Evolutionary conservation across 2,888 invertebrate genomes (phyloP), one percentile per base, ranked within the genome.

Genomic region (Eudasyphora cyanicolor): DNA sequence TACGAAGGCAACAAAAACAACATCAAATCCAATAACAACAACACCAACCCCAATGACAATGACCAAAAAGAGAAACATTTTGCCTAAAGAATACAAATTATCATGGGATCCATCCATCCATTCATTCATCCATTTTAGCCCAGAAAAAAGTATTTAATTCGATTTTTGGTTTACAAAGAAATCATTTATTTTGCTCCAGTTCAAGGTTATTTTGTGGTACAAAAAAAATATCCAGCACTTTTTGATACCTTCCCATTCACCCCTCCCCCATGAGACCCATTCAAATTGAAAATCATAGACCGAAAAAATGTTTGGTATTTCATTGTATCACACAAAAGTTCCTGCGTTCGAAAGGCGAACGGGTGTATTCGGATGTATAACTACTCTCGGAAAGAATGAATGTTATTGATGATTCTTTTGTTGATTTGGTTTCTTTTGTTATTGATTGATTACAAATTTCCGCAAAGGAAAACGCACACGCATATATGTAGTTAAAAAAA

Each of bases 391-490:
- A 60, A 60, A 29, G 60, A 60, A n/a, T 60, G 60, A 54, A 60
- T 29, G 60, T 29, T 60, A 60, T 60, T 60, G 60, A 60, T 60
- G 60, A 60, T 27, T 60, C 60, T 60, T 60, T 57, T 76, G 71
- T 82, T 64, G 42, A 29, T 71, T 76, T 71, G 42, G 69, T 69
- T 75, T 78, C 76, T 73, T 71, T 19, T 76, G 57, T 60, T 76
- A 69, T 82, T 82, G 79, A 82, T 82, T 79, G 76, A 76, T 82
- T 76, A 49, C 45, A 57, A 64, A 57, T 42, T 75, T 42, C 67
- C 42, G 69, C n/a, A n/a, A n/a, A 67, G n/a, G 10, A 57, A 42
- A 60, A n/a, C n/a, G 14, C 38, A 62, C 42, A 45, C 6, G 2
- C 32, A 17, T 45, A 42, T 35, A 35, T 10, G n/a, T n/a, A n/a